phyloP scores from a whole-genome alignment of 2,113 vertebrate genomes.

The Tetraodon nigroviridis region DNA sequence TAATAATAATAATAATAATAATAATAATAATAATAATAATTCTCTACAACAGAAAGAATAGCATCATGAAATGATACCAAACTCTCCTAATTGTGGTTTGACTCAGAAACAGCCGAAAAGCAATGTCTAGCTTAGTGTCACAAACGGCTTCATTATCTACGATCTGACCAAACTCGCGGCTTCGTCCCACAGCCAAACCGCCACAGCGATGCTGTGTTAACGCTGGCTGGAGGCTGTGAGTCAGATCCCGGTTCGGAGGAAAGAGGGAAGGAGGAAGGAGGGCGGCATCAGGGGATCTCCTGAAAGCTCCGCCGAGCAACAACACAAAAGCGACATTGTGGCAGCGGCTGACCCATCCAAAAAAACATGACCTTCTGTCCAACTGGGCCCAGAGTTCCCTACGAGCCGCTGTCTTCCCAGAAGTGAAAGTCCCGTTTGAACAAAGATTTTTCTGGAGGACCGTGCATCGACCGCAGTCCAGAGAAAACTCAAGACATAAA shows the following conservation, averaged over 20 bases:
- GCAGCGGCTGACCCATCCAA: conserved; percentile 50
- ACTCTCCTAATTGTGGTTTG: background rate
- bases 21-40: no score
- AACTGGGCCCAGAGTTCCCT: conserved; percentile 54
- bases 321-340: conserved; percentile 65
- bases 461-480: background rate
- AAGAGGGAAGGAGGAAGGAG: background rate
- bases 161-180: conserved; percentile 41
- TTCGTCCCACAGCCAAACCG: conserved; percentile 23
- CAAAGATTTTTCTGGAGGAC: background rate
- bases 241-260: conserved; percentile 42
- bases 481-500: no score
- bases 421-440: conserved; percentile 30
- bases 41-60: no score
- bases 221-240: conserved; percentile 41
- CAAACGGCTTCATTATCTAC: conserved; percentile 32
- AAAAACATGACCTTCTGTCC: conserved; percentile 60
- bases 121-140: conserved; percentile 26
- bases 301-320: conserved; percentile 44
- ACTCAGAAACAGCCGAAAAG: conserved; percentile 14
- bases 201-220: conserved; percentile 29
- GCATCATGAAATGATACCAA: background rate
- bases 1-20: no score
- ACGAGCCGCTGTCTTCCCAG: conserved; percentile 45
- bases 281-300: conserved; percentile 38